A percentile compares a stretch with the other conserved stretches of the same genome.
phyloP scores from a whole-genome alignment of 2,113 vertebrate species.

The Falco punctatus region DNA sequence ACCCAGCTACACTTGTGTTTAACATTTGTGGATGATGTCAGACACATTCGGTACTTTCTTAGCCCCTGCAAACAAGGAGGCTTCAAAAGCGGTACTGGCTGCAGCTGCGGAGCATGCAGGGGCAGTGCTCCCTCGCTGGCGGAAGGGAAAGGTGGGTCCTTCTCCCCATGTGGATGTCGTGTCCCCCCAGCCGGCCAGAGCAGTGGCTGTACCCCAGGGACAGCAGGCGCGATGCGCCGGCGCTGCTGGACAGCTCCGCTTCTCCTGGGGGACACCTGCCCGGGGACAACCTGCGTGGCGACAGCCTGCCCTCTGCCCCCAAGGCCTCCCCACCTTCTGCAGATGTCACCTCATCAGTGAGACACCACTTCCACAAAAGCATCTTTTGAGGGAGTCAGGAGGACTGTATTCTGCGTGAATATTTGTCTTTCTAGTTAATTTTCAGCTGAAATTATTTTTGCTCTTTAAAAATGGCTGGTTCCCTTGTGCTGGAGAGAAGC shows the following conservation, averaged over 20 bases:
- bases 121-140: not conserved
- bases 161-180: not conserved
- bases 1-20: not conserved
- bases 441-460: not conserved
- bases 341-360: not conserved
- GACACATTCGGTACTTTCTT: not conserved
- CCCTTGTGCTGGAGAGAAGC: not conserved
- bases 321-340: not conserved
- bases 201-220: not conserved
- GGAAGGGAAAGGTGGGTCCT: not conserved
- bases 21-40: slow-evolving; percentile 35
- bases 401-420: not conserved
- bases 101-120: slow-evolving; percentile 4
- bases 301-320: not conserved
- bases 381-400: not conserved
- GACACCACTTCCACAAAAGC: not conserved
- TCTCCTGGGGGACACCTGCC: not conserved
- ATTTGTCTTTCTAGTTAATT: not conserved
- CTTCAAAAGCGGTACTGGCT: not conserved
- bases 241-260: slow-evolving; percentile 74
- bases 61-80: not conserved
- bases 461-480: not conserved
- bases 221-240: not conserved
- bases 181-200: not conserved
- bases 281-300: not conserved